Conservation (phyloP, 2,113 vertebrate species). For the Ranitomeya variabilis region DNA sequence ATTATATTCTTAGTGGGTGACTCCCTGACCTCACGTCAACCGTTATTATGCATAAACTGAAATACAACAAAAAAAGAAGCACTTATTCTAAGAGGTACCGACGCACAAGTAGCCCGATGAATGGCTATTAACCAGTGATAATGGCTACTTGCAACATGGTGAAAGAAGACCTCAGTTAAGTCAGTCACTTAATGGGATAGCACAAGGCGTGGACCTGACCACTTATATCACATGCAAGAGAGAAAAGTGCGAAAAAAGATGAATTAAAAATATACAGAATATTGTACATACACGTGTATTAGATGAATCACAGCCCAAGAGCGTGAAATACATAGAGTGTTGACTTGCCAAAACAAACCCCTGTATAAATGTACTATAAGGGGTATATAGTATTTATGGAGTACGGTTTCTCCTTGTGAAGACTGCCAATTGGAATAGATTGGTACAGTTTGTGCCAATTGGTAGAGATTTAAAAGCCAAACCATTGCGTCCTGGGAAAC, state of each 20-base stretch:
- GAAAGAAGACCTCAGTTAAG: slow-evolving; percentile 8
- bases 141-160: slow-evolving; percentile 27
- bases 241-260: not conserved
- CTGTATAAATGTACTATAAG: too few species aligned
- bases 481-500: too few species aligned
- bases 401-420: too few species aligned
- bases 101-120: slow-evolving; percentile 11
- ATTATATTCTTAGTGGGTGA: slow-evolving; percentile 28
- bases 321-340: too few species aligned
- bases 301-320: not conserved
- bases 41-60: slow-evolving; percentile 33
- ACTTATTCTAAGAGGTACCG: slow-evolving; percentile 31
- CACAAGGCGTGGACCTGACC: not conserved
- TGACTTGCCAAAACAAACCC: too few species aligned
- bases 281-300: too few species aligned
- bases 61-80: slow-evolving; percentile 23
- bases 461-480: too few species aligned
- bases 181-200: not conserved
- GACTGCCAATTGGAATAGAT: too few species aligned
- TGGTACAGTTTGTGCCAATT: too few species aligned
- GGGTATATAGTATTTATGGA: too few species aligned
- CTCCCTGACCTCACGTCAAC: slow-evolving; percentile 30
- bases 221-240: not conserved
- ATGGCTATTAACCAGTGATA: slow-evolving; percentile 45
- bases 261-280: not conserved